Evolutionary conservation across 2,113 vertebrate species (phyloP).

Genomic region (Peromyscus maniculatus): DNA sequence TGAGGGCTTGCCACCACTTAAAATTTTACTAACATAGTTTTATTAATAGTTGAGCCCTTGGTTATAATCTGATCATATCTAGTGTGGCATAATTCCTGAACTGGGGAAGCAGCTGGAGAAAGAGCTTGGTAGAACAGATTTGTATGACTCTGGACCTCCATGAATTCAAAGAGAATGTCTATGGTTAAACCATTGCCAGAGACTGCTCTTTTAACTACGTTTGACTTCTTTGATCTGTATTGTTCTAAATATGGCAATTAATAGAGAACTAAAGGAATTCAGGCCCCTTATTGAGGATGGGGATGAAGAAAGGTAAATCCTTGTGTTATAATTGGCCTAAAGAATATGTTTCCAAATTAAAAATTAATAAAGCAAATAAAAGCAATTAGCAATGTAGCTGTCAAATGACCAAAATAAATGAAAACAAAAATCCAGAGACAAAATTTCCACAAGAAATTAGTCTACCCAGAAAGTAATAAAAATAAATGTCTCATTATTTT

Average conservation of each 20-base stretch:
- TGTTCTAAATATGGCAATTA: conserved; percentile 80
- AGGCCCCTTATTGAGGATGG: conserved; percentile 70
- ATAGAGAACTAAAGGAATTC: conserved; percentile 82
- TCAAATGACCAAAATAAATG: conserved; percentile 66
- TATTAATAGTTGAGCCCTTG: background rate
- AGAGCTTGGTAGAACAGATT: conserved; percentile 70
- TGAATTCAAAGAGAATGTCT: conserved; percentile 81
- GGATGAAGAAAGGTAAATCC: background rate
- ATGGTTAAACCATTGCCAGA: conserved; percentile 80
- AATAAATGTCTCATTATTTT: background rate
- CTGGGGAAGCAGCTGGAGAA: conserved; percentile 59
- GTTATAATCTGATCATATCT: background rate
- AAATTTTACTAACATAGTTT: background rate
- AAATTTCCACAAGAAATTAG: conserved; percentile 4
- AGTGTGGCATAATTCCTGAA: background rate
- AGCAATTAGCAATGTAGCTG: conserved; percentile 52
- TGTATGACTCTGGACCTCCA: conserved; percentile 80
- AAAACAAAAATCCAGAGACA: conserved; percentile 45
- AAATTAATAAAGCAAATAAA: conserved; percentile 62
- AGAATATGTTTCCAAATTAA: conserved; percentile 49
- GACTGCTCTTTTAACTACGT: conserved; percentile 80
- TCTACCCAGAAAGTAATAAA: background rate
- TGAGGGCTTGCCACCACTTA: background rate
- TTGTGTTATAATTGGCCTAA: conserved; percentile 68
- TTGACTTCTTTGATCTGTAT: conserved; percentile 84